Evolutionary conservation across 2,797 vertebrate genomes (phyloP), one percentile per base, ranked within the genome.

Genomic region (Emys orbicularis): DNA sequence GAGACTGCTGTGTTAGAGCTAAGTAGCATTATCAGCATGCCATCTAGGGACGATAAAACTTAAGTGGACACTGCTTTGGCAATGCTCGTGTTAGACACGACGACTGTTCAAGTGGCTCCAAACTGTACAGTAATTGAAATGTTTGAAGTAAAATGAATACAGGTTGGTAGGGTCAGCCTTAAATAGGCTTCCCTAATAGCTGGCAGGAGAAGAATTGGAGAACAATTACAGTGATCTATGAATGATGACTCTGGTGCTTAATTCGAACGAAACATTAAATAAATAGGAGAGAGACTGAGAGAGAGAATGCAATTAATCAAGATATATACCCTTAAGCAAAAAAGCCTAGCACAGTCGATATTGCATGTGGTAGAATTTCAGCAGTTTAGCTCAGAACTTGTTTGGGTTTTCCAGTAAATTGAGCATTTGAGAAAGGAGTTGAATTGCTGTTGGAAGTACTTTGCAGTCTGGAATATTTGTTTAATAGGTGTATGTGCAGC

Each of bases 141-240:
- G 76, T 94, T 93, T 95, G 96, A 95, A 95, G 76, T 91, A 52
- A 94, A 96, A 96, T 94, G n/a, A 95, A 83, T 80, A 3, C 18
- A 8, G 37, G 34, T 84, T 77, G 25, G 84, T 0, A 0, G 86
- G 81, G 86, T 86, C 96, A 95, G 52, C 52, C 34, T 90, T 86
- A 79, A 95, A 79, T 59, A 79, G 13, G 4, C 44, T 84, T 91
- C 85, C 15, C 83, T 88, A 65, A 56, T n/a, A 25, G 59, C 59
- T 90, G n/a, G 72, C 23, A 86, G 86, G 74, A 68, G 34, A 92
- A 83, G 8, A 37, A 68, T 16, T 1, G 31, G 53, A 61, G 57
- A 84, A 77, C 92, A 93, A 84, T 86, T 79, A 50, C 86, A 41
- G 47, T n/a, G 57, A 59, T 77, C 16, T 29, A 34, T 61, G 77